A percentile compares a stretch with the other conserved stretches of the same genome.
These are phyloP conservation scores for Drosophila meridionalis DNA, from an alignment of 2,888 invertebrate species.

Conservation along the genomic window DNA sequence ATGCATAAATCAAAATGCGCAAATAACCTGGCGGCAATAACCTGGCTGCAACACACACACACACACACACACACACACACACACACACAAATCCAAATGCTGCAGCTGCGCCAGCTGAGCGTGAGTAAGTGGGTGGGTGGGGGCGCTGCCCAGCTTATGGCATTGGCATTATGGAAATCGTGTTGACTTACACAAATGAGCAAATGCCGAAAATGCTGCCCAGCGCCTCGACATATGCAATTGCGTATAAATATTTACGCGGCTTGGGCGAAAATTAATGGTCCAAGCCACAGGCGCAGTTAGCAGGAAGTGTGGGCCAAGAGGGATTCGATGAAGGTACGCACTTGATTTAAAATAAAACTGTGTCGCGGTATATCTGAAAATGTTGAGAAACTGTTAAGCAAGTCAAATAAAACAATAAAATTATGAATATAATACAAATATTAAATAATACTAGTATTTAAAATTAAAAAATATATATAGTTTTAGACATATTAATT, in stretches of 20 bases:
- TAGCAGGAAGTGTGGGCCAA: background rate
- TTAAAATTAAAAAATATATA: too few species aligned
- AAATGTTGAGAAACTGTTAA: too few species aligned
- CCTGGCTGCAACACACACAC: conserved; percentile 21
- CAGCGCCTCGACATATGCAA: conserved; percentile 61
- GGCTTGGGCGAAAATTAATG: conserved; percentile 68
- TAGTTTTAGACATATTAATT: too few species aligned
- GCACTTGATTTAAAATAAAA: background rate
- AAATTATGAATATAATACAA: too few species aligned
- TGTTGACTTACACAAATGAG: conserved; percentile 77
- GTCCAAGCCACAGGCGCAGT: conserved; percentile 26
- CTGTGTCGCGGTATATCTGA: too few species aligned
- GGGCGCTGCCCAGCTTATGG: conserved; percentile 20
- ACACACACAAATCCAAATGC: conserved; percentile 29
- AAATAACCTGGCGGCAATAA: conserved; percentile 63
- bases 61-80: background rate
- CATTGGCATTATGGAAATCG: conserved; percentile 71
- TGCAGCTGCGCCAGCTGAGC: conserved; percentile 40
- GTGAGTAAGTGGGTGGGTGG: background rate
- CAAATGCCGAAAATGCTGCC: conserved; percentile 60
- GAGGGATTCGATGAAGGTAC: background rate
- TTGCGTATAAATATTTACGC: conserved; percentile 77
- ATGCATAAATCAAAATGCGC: conserved; percentile 77
- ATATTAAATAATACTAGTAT: too few species aligned
- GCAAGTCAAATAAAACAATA: too few species aligned